A percentile compares a stretch with the other conserved stretches of the same genome.
Conservation (phyloP, 2,113 vertebrate genomes). For the Rhombomys opimus region DNA sequence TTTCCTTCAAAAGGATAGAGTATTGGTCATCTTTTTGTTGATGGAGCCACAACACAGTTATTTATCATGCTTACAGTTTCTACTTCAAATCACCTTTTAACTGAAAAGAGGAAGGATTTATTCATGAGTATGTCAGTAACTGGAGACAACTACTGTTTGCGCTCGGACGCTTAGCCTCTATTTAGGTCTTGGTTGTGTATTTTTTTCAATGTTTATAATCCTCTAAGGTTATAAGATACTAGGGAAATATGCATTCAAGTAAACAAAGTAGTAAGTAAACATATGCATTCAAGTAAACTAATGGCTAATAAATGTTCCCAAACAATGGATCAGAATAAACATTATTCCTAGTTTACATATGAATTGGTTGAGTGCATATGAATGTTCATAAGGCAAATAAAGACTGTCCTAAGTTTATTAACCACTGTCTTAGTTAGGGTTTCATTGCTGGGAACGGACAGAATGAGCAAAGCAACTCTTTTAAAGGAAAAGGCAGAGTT, state of each 20-base stretch:
- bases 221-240: conserved; percentile 44
- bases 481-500: no score
- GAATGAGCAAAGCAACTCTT: no score
- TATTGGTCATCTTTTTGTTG: not conserved
- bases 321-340: conserved; percentile 57
- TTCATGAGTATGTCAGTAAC: not conserved
- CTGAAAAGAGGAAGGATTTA: conserved; percentile 39
- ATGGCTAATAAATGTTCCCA: conserved; percentile 66
- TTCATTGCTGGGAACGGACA: no score
- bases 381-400: conserved; percentile 53
- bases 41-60: not conserved
- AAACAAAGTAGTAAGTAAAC: conserved; percentile 43
- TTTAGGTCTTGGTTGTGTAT: conserved; percentile 28
- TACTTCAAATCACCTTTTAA: conserved; percentile 35
- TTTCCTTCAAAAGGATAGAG: not conserved
- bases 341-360: conserved; percentile 69
- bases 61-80: not conserved
- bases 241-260: conserved; percentile 64
- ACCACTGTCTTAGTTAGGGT: not conserved
- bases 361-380: conserved; percentile 61
- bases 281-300: conserved; percentile 54
- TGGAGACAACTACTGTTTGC: conserved; percentile 7
- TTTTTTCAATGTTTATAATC: conserved; percentile 54
- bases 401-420: conserved; percentile 62
- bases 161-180: not conserved